phyloP scores from a whole-genome alignment of 2,888 invertebrate species.

The Reticulitermes lucifugus region DNA sequence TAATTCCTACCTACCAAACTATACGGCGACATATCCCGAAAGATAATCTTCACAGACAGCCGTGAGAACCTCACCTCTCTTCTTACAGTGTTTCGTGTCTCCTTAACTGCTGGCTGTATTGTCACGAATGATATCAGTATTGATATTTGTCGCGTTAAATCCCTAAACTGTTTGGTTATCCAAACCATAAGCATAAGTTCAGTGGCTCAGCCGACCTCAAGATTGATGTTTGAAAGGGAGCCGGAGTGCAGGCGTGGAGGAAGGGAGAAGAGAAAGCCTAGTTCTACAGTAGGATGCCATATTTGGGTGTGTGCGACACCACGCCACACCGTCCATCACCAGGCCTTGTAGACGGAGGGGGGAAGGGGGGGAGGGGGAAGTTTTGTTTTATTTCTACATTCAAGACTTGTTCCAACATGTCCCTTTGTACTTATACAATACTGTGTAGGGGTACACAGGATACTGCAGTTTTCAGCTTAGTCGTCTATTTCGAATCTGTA shows the following conservation, averaged over 20 bases:
- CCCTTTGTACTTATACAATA: constrained; percentile 23
- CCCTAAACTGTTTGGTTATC: background rate
- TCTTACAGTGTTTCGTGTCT: too few species aligned
- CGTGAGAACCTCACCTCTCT: too few species aligned
- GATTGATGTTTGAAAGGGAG: background rate
- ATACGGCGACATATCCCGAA: too few species aligned
- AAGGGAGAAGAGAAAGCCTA: background rate
- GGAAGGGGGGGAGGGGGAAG: background rate
- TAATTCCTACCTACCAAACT: too few species aligned
- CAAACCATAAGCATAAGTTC: constrained; percentile 2
- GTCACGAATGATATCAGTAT: too few species aligned
- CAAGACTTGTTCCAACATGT: constrained; percentile 12
- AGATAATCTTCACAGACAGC: too few species aligned
- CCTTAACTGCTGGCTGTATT: too few species aligned
- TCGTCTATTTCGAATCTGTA: too few species aligned
- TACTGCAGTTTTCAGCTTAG: background rate
- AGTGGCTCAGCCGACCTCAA: background rate
- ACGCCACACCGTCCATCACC: background rate
- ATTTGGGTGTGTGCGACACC: constrained; percentile 29
- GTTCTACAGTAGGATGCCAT: constrained; percentile 8
- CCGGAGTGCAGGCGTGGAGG: background rate
- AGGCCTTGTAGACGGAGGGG: background rate
- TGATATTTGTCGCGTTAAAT: too few species aligned
- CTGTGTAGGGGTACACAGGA: constrained; percentile 5
- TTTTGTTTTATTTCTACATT: constrained; percentile 5